Evolutionary conservation across 2,797 vertebrate genomes (phyloP).

Genomic region (Kryptolebias ocellatus): DNA sequence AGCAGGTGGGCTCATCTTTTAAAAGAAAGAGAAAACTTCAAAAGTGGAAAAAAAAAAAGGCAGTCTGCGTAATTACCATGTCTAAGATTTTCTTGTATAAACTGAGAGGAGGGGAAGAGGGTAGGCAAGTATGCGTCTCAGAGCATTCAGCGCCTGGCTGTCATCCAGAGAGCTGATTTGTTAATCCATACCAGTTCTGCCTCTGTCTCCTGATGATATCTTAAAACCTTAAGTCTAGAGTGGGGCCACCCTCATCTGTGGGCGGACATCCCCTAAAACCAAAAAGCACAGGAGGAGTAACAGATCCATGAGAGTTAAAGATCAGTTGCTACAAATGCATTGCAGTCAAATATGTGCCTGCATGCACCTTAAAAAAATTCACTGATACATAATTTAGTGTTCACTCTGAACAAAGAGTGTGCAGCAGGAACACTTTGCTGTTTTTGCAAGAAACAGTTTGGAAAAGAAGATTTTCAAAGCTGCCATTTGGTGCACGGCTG

Average conservation of each 20-base stretch:
- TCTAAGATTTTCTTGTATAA: conserved; percentile 51
- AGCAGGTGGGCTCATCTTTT: conserved; percentile 57
- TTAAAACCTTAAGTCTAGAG: conserved; percentile 41
- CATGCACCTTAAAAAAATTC: not conserved
- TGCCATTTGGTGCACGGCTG: no score
- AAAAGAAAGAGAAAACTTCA: conserved; percentile 38
- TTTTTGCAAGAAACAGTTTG: no score
- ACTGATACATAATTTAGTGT: no score
- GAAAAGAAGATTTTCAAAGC: no score
- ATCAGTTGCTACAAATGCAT: not conserved
- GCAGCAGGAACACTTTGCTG: no score
- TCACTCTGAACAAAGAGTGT: no score
- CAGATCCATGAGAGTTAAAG: conserved; percentile 18
- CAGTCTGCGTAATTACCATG: conserved; percentile 67
- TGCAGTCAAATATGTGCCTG: not conserved
- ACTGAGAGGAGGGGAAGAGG: conserved; percentile 1
- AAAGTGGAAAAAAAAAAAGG: conserved; percentile 16
- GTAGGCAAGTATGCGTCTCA: conserved; percentile 18
- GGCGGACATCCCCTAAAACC: conserved; percentile 57
- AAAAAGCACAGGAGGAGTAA: conserved; percentile 25
- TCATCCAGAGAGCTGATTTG: conserved; percentile 64
- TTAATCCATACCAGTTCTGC: conserved; percentile 67
- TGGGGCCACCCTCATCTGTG: conserved; percentile 59
- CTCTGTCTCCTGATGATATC: conserved; percentile 66
- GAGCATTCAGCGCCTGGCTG: conserved; percentile 52